Evolutionary conservation across 2,113 vertebrate genomes (phyloP), one percentile per base, ranked within the genome.

Genomic region (Anarhynchus alexandrinus): DNA sequence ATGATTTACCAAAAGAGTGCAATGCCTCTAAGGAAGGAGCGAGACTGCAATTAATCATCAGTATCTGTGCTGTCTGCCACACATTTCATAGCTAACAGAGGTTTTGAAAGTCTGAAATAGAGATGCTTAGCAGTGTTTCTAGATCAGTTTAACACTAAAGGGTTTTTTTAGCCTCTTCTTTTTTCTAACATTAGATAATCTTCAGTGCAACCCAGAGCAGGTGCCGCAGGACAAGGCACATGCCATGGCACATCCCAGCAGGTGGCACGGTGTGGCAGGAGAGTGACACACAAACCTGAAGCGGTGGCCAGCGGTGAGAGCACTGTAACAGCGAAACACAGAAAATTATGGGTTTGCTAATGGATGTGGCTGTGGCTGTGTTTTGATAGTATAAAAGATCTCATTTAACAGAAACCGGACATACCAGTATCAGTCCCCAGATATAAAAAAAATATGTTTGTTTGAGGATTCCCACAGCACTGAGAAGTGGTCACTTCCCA

Each of bases 241-340:
- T 34, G 29, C 51, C 61, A 14, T 0, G 0, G 36, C 3, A 0
- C 0, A 0, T 67, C 27, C 26, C 9, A 7, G 62, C 7, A 6
- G 38, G 70, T 52, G 79, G 22, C 76, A 64, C 0, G 0, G 32
- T 13, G 70, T 19, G 57, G 22, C 45, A 3, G 3, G 15, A 55
- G 18, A 55, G 58, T 11, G 61, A 34, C 51, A 26, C 49, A 15
- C 14, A 15, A 5, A 67, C 9, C n/a, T 38, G 32, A 51, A 51
- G 26, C 0, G 1, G 30, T 32, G 83, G 34, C 23, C 59, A 23
- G 40, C 0, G 0, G 16, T 17, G 29, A 62, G 23, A 38, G 51
- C 43, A 4, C 34, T 52, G 2, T 18, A 10, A 7, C 1, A 5
- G 65, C 47, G 38, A 86, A 58, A 34, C 14, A 42, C 49, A 58